Conservation (phyloP, 2,113 vertebrate genomes). For the Nerophis lumbriciformis region DNA sequence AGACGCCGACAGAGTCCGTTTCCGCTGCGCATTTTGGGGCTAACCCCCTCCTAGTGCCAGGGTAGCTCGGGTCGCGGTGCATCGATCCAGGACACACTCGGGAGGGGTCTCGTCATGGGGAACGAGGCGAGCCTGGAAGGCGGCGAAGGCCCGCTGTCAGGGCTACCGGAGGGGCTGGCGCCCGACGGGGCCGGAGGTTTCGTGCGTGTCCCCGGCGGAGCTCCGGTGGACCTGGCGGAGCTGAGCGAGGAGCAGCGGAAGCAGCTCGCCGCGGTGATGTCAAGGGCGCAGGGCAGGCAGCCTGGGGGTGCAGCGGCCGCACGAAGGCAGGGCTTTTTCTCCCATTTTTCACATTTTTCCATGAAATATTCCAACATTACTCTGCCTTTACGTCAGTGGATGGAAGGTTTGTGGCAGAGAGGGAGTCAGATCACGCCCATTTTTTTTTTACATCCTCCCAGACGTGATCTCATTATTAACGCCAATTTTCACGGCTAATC, state of each 20-base stretch:
- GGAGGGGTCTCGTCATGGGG: slow-evolving; percentile 82
- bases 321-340: slow-evolving; percentile 76
- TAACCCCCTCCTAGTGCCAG: slow-evolving; percentile 21
- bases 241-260: slow-evolving; percentile 89
- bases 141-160: slow-evolving; percentile 71
- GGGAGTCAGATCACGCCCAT: slow-evolving; percentile 58
- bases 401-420: slow-evolving; percentile 38
- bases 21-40: slow-evolving; percentile 44
- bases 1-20: slow-evolving; percentile 33
- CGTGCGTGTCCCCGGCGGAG: slow-evolving; percentile 72
- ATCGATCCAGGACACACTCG: slow-evolving; percentile 50
- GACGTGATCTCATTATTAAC: slow-evolving; percentile 9
- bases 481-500: slow-evolving; percentile 10
- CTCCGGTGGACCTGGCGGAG: slow-evolving; percentile 83
- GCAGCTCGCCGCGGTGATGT: slow-evolving; percentile 88
- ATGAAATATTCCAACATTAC: slow-evolving; percentile 9
- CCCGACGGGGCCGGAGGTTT: slow-evolving; percentile 79
- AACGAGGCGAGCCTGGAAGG: slow-evolving; percentile 95
- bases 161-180: slow-evolving; percentile 80
- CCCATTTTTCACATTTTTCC: not conserved
- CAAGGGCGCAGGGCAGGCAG: slow-evolving; percentile 90
- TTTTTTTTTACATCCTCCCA: slow-evolving; percentile 14
- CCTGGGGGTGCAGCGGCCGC: slow-evolving; percentile 74
- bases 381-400: not conserved
- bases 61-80: slow-evolving; percentile 32